Conservation (phyloP, 2,888 invertebrate species). For the Metallyticus violacea region DNA sequence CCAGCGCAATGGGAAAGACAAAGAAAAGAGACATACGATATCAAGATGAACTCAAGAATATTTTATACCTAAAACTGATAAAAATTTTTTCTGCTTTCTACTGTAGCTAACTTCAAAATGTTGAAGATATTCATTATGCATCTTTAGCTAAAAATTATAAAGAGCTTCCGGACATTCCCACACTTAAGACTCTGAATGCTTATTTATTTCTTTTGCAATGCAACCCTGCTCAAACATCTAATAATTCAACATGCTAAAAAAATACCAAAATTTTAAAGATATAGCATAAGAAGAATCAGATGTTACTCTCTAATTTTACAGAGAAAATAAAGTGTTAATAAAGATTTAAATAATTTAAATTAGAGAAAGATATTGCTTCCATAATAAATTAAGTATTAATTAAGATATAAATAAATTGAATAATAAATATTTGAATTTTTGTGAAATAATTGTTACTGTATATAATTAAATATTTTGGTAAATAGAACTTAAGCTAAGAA, state of each 20-base stretch:
- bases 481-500: not conserved
- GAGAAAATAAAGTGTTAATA: not conserved
- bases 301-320: not conserved
- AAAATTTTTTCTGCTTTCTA: not conserved
- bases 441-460: not conserved
- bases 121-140: not conserved
- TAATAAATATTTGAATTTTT: not conserved
- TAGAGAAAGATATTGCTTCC: too few species aligned
- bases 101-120: not conserved
- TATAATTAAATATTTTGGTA: not conserved
- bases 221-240: not conserved
- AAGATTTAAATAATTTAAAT: not conserved
- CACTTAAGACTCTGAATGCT: not conserved
- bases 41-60: not conserved
- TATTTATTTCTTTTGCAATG: not conserved
- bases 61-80: not conserved
- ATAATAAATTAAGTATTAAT: not conserved
- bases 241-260: not conserved
- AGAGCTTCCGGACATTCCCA: not conserved
- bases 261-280: not conserved
- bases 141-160: not conserved
- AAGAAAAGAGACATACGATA: slow-evolving; percentile 18
- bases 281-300: not conserved
- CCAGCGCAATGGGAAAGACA: slow-evolving; percentile 28
- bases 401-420: not conserved